A percentile compares a stretch with the other conserved stretches of the same genome.
These are phyloP conservation scores for Cataglyphis cursor DNA, from an alignment of 2,888 invertebrate genomes.

Conservation along the genomic window DNA sequence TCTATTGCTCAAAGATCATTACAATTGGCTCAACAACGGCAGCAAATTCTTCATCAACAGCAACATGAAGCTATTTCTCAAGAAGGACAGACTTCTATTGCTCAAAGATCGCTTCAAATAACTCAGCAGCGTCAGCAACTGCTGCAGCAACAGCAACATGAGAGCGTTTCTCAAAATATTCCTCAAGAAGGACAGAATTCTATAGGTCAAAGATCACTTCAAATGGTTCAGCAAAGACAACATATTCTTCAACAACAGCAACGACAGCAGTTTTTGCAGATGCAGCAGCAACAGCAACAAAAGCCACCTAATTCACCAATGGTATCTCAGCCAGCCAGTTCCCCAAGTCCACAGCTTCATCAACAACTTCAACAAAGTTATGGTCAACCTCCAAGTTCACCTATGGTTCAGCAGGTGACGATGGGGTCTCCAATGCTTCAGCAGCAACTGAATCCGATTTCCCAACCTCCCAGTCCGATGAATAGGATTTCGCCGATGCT, in stretches of 20 bases:
- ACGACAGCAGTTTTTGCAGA: slow-evolving; percentile 83
- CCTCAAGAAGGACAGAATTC: slow-evolving; percentile 86
- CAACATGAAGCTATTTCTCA: slow-evolving; percentile 81
- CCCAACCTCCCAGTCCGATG: slow-evolving; percentile 87
- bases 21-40: slow-evolving; percentile 80
- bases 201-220: slow-evolving; percentile 86
- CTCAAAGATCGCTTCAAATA: slow-evolving; percentile 62
- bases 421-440: slow-evolving; percentile 87
- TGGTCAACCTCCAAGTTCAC: slow-evolving; percentile 88
- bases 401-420: slow-evolving; percentile 86
- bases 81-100: slow-evolving; percentile 35
- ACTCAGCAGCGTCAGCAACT: slow-evolving; percentile 76
- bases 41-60: slow-evolving; percentile 82
- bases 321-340: slow-evolving; percentile 84
- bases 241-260: slow-evolving; percentile 85
- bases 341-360: slow-evolving; percentile 86
- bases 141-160: slow-evolving; percentile 84
- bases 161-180: slow-evolving; percentile 36
- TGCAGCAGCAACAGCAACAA: slow-evolving; percentile 85
- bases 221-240: slow-evolving; percentile 81
- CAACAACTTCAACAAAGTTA: slow-evolving; percentile 85
- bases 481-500: slow-evolving; percentile 87
- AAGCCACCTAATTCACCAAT: slow-evolving; percentile 86
- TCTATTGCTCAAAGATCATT: slow-evolving; percentile 87
- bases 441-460: slow-evolving; percentile 83